phyloP scores from a whole-genome alignment of 2,888 invertebrate genomes.

The Griposia aprilina region DNA sequence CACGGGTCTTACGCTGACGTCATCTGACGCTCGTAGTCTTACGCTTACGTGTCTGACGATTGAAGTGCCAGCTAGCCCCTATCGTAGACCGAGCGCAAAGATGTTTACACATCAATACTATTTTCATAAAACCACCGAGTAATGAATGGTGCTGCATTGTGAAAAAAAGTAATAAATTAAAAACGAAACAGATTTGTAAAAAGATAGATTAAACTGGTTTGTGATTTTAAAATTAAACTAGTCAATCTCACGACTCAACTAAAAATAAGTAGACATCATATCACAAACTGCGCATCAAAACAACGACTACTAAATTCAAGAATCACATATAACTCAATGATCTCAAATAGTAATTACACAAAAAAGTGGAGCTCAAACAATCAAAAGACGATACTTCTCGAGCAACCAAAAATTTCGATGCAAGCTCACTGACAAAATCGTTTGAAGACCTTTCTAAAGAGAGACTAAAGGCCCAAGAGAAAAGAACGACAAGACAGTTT shows the following conservation, averaged over 20 bases:
- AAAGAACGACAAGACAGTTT: background rate
- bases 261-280: background rate
- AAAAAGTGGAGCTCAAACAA: background rate
- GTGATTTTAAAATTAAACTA: background rate
- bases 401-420: background rate
- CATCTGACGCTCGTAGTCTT: no score
- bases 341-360: background rate
- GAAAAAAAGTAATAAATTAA: conserved; percentile 4
- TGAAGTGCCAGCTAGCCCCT: no score
- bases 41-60: no score
- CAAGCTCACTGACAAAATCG: background rate
- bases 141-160: background rate
- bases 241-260: background rate
- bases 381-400: background rate
- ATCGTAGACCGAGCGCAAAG: no score
- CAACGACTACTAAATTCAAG: background rate
- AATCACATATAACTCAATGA: background rate
- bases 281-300: background rate
- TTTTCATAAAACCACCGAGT: background rate
- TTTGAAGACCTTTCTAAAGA: background rate
- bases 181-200: background rate
- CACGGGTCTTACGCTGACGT: no score
- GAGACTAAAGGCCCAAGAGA: conserved; percentile 1
- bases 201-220: background rate
- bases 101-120: no score